A percentile compares a stretch with the other conserved stretches of the same genome.
phyloP scores from a whole-genome alignment of 2,888 invertebrate genomes.

The Teinopalpus imperialis region DNA sequence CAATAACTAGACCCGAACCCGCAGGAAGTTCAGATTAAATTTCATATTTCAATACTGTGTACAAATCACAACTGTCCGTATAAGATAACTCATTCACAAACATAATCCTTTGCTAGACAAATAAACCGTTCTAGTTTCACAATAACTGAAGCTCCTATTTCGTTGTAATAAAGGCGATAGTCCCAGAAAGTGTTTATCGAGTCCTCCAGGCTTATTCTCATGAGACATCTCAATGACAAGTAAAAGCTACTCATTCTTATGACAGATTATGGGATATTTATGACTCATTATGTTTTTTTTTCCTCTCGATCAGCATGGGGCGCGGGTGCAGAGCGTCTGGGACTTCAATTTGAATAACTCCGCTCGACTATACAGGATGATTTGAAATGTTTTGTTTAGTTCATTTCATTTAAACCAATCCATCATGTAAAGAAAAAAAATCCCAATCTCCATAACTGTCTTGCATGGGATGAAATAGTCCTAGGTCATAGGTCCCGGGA shows the following conservation, averaged over 20 bases:
- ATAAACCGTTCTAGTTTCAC: conserved; percentile 13
- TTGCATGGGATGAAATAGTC: too few species aligned
- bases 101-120: conserved; percentile 18
- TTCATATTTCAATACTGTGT: conserved; percentile 5
- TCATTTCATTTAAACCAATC: too few species aligned
- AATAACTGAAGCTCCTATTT: neutral
- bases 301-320: conserved; percentile 45
- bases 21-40: conserved; percentile 17
- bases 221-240: conserved; percentile 48
- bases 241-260: conserved; percentile 50
- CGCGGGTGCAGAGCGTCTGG: conserved; percentile 35
- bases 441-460: too few species aligned
- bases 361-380: conserved; percentile 41
- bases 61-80: conserved; percentile 10
- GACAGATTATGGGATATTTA: conserved; percentile 68
- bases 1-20: neutral
- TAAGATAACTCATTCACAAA: conserved; percentile 17
- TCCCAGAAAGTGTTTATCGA: neutral
- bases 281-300: conserved; percentile 56
- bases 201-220: conserved; percentile 33
- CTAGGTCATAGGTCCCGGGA: too few species aligned
- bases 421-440: too few species aligned
- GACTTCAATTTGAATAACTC: conserved; percentile 45
- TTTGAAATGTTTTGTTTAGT: too few species aligned
- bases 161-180: conserved; percentile 5